Percentiles rank a stretch among this genome's conserved stretches.
Evolutionary conservation across 2,888 invertebrate genomes (phyloP).

Genomic region (Notodonta dromedarius): DNA sequence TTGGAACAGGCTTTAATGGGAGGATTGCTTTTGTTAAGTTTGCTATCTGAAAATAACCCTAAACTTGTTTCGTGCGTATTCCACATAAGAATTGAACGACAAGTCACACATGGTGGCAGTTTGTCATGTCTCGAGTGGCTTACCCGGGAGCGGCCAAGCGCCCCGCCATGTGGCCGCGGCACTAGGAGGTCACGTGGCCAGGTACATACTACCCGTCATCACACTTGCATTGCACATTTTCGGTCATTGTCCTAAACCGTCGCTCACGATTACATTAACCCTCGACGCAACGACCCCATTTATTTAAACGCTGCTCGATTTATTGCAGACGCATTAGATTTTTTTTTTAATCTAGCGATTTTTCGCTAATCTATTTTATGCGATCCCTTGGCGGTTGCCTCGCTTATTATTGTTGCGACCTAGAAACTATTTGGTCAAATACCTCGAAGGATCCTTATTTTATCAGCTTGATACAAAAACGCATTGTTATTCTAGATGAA

Average conservation of each 20-base stretch:
- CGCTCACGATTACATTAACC: slow-evolving; percentile 15
- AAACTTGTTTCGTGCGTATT: slow-evolving; percentile 47
- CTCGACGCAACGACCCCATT: slow-evolving; percentile 10
- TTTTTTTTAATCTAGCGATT: slow-evolving; percentile 29
- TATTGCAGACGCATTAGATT: slow-evolving; percentile 38
- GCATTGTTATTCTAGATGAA: too few relatives aligned
- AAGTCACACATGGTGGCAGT: slow-evolving; percentile 66
- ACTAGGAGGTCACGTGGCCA: slow-evolving; percentile 66
- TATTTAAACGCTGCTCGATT: slow-evolving; percentile 22
- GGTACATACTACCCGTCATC: slow-evolving; percentile 64
- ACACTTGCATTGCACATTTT: slow-evolving; percentile 60
- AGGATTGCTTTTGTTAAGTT: slow-evolving; percentile 27
- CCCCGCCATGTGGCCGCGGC: slow-evolving; percentile 60
- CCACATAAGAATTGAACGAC: slow-evolving; percentile 39
- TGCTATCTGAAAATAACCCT: slow-evolving; percentile 52
- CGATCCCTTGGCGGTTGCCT: slow-evolving; percentile 42
- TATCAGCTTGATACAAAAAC: too few relatives aligned
- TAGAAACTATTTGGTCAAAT: too few relatives aligned
- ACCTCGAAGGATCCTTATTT: too few relatives aligned
- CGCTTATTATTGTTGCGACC: too few relatives aligned
- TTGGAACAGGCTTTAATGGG: slow-evolving; percentile 13
- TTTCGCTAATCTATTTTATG: slow-evolving; percentile 40
- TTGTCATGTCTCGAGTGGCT: slow-evolving; percentile 56
- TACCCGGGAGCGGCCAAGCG: slow-evolving; percentile 60
- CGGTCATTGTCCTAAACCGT: slow-evolving; percentile 40